phyloP scores from a whole-genome alignment of 2,888 invertebrate species.

The Eupithecia pulchellata region DNA sequence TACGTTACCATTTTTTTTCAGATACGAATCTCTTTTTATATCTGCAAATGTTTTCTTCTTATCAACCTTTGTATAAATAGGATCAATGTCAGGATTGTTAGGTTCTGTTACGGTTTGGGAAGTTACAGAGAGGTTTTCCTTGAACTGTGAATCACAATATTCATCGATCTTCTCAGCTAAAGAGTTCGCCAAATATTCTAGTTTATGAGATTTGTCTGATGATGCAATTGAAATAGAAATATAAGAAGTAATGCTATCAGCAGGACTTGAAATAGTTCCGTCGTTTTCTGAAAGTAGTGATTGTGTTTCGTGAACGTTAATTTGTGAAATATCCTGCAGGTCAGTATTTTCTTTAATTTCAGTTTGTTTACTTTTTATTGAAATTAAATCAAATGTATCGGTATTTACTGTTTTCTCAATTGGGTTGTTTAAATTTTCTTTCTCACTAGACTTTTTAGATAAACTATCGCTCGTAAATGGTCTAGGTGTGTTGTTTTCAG shows the following conservation, averaged over 20 bases:
- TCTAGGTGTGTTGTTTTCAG: conserved; percentile 79
- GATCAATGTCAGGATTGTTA: conserved; percentile 65
- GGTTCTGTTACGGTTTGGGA: conserved; percentile 60
- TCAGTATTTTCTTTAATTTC: conserved; percentile 50
- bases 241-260: conserved; percentile 82
- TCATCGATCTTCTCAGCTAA: conserved; percentile 83
- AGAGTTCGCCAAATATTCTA: conserved; percentile 81
- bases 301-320: conserved; percentile 59
- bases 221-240: conserved; percentile 82
- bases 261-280: conserved; percentile 78
- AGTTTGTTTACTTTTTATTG: conserved; percentile 58
- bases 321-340: conserved; percentile 34
- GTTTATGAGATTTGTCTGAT: conserved; percentile 80
- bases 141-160: conserved; percentile 80
- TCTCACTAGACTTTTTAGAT: conserved; percentile 66
- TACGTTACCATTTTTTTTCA: conserved; percentile 69
- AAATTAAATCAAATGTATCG: conserved; percentile 66
- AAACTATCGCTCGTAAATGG: conserved; percentile 78
- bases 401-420: conserved; percentile 51
- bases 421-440: conserved; percentile 59
- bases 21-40: conserved; percentile 70
- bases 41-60: conserved; percentile 85
- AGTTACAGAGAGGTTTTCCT: conserved; percentile 66
- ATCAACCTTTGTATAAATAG: conserved; percentile 76
- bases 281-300: conserved; percentile 80